These are phyloP conservation scores for Cydia pomonella DNA, from an alignment of 1,140 invertebrate genomes.

Conservation along the genomic window DNA sequence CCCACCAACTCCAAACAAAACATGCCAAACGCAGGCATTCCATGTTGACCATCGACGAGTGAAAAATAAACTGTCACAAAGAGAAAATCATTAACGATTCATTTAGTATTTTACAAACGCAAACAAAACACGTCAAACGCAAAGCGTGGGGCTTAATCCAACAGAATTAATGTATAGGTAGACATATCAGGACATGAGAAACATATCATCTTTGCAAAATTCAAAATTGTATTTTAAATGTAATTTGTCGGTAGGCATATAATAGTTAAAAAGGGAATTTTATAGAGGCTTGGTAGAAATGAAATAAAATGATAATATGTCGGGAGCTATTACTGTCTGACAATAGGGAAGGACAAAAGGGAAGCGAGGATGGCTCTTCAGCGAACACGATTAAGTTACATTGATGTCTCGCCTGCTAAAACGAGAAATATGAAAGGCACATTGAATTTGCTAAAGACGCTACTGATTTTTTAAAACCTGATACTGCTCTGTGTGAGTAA, in stretches of 20 bases:
- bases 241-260: constrained; percentile 41
- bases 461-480: not conserved
- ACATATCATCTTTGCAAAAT: constrained; percentile 32
- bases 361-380: constrained; percentile 64
- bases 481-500: constrained; percentile 6
- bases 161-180: not conserved
- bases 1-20: constrained; percentile 68
- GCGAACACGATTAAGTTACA: constrained; percentile 67
- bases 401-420: constrained; percentile 43
- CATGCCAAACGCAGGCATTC: constrained; percentile 68
- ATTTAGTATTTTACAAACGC: constrained; percentile 37
- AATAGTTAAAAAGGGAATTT: constrained; percentile 61
- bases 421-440: constrained; percentile 31
- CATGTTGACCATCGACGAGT: constrained; percentile 54
- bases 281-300: constrained; percentile 57
- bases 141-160: not conserved
- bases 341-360: constrained; percentile 71
- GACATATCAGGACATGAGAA: not conserved
- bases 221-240: constrained; percentile 42
- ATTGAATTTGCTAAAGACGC: constrained; percentile 19
- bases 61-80: constrained; percentile 64
- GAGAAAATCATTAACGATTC: constrained; percentile 53
- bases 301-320: constrained; percentile 73
- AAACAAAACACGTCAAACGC: constrained; percentile 37
- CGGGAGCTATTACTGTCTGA: constrained; percentile 61